Percentiles rank a stretch among this genome's conserved stretches.
These are phyloP conservation scores for Apaloderma vittatum DNA, from an alignment of 2,113 vertebrate species.

Conservation along the genomic window DNA sequence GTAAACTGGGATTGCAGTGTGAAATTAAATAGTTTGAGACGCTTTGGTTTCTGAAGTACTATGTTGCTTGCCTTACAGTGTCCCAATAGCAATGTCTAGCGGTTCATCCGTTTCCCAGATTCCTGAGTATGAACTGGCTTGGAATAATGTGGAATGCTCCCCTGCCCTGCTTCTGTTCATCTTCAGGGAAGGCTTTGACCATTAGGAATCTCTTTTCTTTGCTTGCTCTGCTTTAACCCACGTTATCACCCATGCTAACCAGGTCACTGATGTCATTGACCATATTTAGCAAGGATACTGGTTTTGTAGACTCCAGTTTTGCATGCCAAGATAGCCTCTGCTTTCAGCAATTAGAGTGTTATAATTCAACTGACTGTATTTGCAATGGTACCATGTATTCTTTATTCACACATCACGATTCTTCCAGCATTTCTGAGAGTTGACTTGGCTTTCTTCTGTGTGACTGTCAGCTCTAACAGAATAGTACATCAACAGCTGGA, in stretches of 20 bases:
- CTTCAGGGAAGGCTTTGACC: neutral
- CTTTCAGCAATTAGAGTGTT: neutral
- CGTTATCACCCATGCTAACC: neutral
- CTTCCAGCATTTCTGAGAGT: neutral
- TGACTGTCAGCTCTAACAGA: neutral
- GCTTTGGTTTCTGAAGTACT: neutral
- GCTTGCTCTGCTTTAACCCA: neutral
- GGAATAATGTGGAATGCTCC: neutral
- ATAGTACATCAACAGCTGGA: slow-evolving; percentile 6
- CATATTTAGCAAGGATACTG: neutral
- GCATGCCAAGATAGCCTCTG: neutral
- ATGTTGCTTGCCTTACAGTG: neutral
- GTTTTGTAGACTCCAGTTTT: neutral
- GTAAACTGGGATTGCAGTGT: neutral
- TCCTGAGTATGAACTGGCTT: neutral
- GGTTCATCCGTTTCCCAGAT: neutral
- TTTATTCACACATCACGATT: neutral
- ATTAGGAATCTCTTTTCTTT: neutral
- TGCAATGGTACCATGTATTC: neutral
- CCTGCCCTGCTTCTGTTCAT: neutral
- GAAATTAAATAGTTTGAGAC: neutral
- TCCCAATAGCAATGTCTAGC: neutral
- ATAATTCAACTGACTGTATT: neutral
- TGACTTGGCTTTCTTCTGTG: neutral
- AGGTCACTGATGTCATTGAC: neutral